phyloP scores from a whole-genome alignment of 2,113 vertebrate genomes.

The Calcarius ornatus region DNA sequence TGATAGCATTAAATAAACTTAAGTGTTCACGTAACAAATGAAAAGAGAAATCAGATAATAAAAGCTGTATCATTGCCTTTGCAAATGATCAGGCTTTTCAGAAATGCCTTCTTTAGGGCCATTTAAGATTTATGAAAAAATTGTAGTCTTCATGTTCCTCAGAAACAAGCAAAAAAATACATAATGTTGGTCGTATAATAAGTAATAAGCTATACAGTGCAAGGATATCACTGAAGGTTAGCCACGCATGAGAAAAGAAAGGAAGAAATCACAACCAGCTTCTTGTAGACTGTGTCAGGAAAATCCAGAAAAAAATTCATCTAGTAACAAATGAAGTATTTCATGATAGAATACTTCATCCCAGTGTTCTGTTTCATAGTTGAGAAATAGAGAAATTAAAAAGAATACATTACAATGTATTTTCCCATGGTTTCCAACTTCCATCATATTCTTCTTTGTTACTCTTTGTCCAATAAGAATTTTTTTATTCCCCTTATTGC shows the following conservation, averaged over 20 bases:
- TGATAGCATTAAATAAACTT: not conserved
- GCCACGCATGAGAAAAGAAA: not conserved
- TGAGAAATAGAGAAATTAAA: not conserved
- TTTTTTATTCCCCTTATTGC: not conserved
- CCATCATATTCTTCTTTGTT: not conserved
- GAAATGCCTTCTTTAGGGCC: not conserved
- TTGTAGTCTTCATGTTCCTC: not conserved
- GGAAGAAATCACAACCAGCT: not conserved
- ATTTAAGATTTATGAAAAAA: not conserved
- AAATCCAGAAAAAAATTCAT: not conserved
- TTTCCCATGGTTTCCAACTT: not conserved
- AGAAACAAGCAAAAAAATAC: not conserved
- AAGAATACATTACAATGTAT: not conserved
- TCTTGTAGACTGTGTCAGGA: not conserved
- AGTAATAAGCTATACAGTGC: not conserved
- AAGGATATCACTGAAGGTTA: not conserved
- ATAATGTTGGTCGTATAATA: accelerated
- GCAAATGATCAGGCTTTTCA: not conserved
- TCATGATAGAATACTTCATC: not conserved
- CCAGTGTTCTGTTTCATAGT: not conserved
- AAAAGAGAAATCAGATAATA: not conserved
- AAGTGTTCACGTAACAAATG: not conserved
- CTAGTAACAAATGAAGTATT: not conserved
- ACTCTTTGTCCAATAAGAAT: not conserved
- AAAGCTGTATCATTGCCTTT: not conserved